Conservation (phyloP, 2,888 invertebrate genomes). For the Ochlodes sylvanus region DNA sequence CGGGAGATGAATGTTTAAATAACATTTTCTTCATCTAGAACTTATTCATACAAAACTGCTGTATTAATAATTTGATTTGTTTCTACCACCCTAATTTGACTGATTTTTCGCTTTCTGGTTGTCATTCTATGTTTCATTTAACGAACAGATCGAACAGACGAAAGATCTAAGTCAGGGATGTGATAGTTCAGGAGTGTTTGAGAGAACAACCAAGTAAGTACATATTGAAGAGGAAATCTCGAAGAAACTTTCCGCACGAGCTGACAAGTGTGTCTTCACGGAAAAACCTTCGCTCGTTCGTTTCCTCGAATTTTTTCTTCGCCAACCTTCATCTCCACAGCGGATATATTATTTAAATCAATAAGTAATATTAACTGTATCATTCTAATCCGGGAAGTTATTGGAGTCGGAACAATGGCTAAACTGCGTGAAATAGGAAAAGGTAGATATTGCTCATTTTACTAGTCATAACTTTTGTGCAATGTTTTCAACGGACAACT, state of each 20-base stretch:
- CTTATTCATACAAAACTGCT: too few species aligned
- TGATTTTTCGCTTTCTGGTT: too few species aligned
- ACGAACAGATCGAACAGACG: too few species aligned
- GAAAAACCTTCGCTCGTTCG: constrained; percentile 45
- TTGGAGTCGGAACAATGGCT: constrained; percentile 56
- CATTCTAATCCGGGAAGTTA: constrained; percentile 58
- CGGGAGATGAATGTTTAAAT: too few species aligned
- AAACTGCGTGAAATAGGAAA: constrained; percentile 63
- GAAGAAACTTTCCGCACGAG: constrained; percentile 60
- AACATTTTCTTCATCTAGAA: too few species aligned
- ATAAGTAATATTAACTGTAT: constrained; percentile 62
- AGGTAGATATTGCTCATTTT: constrained; percentile 51
- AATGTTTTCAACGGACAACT: background rate
- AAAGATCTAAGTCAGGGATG: too few species aligned
- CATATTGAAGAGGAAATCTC: background rate
- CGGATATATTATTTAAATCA: constrained; percentile 68
- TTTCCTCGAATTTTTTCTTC: constrained; percentile 56
- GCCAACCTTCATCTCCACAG: constrained; percentile 52
- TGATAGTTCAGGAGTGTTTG: too few species aligned
- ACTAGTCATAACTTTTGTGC: background rate
- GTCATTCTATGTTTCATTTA: too few species aligned
- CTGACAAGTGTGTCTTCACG: constrained; percentile 47
- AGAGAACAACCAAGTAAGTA: too few species aligned
- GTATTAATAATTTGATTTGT: too few species aligned
- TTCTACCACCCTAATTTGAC: too few species aligned